Conservation (phyloP, 2,797 vertebrate species). For the Rhabdophis nuchalis region DNA sequence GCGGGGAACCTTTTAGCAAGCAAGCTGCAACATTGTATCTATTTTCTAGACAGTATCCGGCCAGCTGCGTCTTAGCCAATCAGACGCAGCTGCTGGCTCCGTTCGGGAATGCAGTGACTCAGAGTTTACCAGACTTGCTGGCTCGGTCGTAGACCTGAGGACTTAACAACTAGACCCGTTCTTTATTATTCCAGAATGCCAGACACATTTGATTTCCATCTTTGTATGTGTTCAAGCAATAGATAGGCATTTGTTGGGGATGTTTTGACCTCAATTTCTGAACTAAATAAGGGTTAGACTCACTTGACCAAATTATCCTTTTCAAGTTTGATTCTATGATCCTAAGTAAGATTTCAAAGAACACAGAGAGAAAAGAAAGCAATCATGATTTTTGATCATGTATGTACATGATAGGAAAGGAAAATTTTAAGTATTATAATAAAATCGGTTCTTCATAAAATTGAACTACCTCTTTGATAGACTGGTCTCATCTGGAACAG, state of each 20-base stretch:
- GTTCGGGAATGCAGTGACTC: no score
- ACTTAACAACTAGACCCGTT: no score
- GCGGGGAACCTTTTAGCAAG: no score
- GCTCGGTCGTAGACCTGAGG: no score
- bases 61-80: no score
- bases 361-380: background rate
- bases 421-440: background rate
- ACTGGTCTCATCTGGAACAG: slow-evolving; percentile 22
- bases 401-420: background rate
- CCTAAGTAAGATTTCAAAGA: background rate
- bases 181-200: background rate
- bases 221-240: background rate
- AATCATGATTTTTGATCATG: background rate
- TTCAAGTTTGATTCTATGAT: background rate
- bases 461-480: slow-evolving; percentile 52
- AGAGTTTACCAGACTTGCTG: no score
- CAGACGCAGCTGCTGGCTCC: no score
- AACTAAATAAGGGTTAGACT: background rate
- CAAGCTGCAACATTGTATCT: no score
- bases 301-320: background rate
- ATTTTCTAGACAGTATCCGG: no score
- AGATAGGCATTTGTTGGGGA: background rate
- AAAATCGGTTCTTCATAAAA: slow-evolving; percentile 26
- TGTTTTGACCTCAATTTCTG: background rate
- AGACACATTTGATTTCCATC: background rate